Conservation (phyloP, 2,888 invertebrate species). For the Lithophane socia region DNA sequence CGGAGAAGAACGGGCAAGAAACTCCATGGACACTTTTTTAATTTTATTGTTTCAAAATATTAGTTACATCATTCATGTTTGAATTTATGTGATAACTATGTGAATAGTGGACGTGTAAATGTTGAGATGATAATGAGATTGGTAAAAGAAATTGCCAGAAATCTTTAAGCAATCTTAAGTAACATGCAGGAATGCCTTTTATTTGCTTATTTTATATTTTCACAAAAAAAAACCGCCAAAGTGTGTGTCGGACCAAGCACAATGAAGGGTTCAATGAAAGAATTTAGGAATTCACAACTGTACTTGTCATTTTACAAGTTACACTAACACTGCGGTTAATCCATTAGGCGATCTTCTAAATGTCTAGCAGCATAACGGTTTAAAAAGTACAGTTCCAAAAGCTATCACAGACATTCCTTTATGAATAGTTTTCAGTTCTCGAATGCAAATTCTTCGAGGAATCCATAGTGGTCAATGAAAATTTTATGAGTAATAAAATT, state of each 20-base stretch:
- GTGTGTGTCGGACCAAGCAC: too few relatives aligned
- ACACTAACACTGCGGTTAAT: background rate
- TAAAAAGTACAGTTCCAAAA: slow-evolving; percentile 4
- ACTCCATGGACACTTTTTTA: background rate
- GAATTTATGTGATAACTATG: background rate
- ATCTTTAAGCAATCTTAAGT: background rate
- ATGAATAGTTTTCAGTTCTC: slow-evolving; percentile 37
- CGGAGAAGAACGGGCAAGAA: background rate
- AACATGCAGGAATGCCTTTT: too few relatives aligned
- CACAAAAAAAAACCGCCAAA: too few relatives aligned
- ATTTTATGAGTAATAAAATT: slow-evolving; percentile 39
- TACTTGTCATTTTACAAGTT: background rate
- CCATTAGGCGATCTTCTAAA: background rate
- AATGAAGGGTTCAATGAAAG: too few relatives aligned
- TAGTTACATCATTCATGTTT: background rate
- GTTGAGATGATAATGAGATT: background rate
- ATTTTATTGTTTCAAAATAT: too few relatives aligned
- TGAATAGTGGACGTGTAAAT: background rate
- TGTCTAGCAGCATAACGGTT: background rate
- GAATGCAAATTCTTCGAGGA: slow-evolving; percentile 33
- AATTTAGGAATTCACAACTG: background rate
- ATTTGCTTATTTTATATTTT: too few relatives aligned
- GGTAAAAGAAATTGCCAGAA: background rate
- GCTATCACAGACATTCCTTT: slow-evolving; percentile 14
- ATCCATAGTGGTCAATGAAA: slow-evolving; percentile 27